Evolutionary conservation across 2,113 vertebrate species (phyloP).

Genomic region (Triplophysa rosa): DNA sequence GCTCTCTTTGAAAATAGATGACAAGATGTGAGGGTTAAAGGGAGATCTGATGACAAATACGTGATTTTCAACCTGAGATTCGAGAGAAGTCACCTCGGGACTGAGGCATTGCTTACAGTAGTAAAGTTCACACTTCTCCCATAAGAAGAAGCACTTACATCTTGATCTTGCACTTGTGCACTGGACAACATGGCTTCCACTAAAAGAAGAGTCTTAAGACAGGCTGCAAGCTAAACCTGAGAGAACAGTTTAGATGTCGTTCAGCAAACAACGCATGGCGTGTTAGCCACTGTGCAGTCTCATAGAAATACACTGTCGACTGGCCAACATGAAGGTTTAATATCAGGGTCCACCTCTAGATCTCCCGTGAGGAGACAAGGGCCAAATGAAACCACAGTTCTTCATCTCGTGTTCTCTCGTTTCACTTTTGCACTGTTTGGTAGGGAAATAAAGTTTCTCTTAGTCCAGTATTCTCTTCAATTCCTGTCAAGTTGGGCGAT

Average conservation of each 20-base stretch:
- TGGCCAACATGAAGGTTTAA: conserved; percentile 19
- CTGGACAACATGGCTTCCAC: conserved; percentile 49
- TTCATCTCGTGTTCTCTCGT: not conserved
- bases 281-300: conserved; percentile 35
- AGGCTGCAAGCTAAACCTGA: conserved; percentile 50
- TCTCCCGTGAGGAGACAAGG: not conserved
- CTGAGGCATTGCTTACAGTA: conserved; percentile 54
- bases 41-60: conserved; percentile 55
- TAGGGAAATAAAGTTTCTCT: conserved; percentile 11
- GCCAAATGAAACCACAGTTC: not conserved
- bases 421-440: conserved; percentile 10
- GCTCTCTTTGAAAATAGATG: conserved; percentile 67
- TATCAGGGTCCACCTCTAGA: conserved; percentile 30
- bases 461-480: conserved; percentile 2
- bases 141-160: conserved; percentile 31
- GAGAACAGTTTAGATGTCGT: conserved; percentile 46
- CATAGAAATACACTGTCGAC: conserved; percentile 16
- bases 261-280: conserved; percentile 20
- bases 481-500: conserved; percentile 54
- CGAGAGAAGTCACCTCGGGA: conserved; percentile 52
- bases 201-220: conserved; percentile 35
- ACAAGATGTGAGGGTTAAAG: conserved; percentile 61
- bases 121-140: conserved; percentile 31
- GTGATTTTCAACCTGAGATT: conserved; percentile 77
- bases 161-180: conserved; percentile 48